Evolutionary conservation across 2,797 vertebrate genomes (phyloP), one percentile per base, ranked within the genome.

Genomic region (Danio kyathit): DNA sequence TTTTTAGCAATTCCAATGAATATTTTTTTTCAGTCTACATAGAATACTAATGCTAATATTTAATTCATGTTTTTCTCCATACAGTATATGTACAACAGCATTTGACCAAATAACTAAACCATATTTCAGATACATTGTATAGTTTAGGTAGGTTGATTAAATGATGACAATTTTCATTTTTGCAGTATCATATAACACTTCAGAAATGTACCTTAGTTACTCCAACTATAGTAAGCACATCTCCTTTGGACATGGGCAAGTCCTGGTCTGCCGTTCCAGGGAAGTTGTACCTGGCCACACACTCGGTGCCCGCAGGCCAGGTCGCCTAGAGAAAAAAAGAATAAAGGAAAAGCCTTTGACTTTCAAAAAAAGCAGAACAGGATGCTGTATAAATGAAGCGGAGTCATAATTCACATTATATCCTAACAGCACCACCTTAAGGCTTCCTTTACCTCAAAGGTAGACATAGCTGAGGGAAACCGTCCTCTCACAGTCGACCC

Each of bases 211-310:
- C 98, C 96, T 98, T 98, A 87, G 97, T 99, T 90, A 97, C 96
- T 0, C 95, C 91, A 6, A 98, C 94, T 56, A 99, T 99, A 69
- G 96, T 97, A 69, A 99, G 92, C 80, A 99, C 93, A 0, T 99
- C 97, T 84, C 98, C 98, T 94, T 97, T 98, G 90, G 93, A 95
- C 89, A 99, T 98, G 9, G 97, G 95, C 87, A 99, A 95, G 90
- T 99, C 97, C 86, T 98, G 96, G 71, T 97, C 96, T 0, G 96
- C 95, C 0, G 96, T 96, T 91, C 96, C 97, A 1, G 96, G 95
- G 87, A 99, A 99, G 90, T 95, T 97, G 93, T 99, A 98, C 90
- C 96, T 96, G 89, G 97, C 97, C 82, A 99, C 96, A 88, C 97
- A 99, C 92, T 98, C 96, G 38, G 98, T 98, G 94, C 97, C 98